Base-by-base conservation (phyloP, 30 jellyfish, hydroid and myxozoan species). In the Hydractinia echinata region DNA sequence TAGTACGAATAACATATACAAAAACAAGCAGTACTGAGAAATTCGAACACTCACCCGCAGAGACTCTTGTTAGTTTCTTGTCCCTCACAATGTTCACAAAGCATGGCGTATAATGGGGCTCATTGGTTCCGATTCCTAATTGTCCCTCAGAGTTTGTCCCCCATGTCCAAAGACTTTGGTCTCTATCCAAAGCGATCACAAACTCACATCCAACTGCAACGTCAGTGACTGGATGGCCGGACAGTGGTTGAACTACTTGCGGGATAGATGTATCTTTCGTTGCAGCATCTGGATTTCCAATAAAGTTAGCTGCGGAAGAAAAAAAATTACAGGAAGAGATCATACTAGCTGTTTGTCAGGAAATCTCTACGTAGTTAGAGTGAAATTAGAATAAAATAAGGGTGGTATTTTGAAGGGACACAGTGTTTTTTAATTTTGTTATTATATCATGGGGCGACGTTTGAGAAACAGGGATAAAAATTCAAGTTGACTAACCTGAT, bases 91-190 rank as follows among this genome's bases (percentile, higher is more conserved):
- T 48, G 52, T 81, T 80, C 15, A 91, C 85, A 8, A 79, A 72
- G 6, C 68, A 62, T 7, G 97, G 97, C 4, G 82, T 69, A 55
- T 89, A 87, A 61, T 85, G 90, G 19, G 96, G 85, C 21, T 86
- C 87, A 5, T 76, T 76, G 79, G 77, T 92, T 39, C 95, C 87
- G 66, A 86, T 83, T 11, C 97, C 97, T 3, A 91, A 88, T 72
- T 91, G 97, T 10, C 94, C 94, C 6, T 82, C 91, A 15, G 67
- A 66, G 83, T 91, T 91, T 72, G 85, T 79, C 5, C 97, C 97
- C 97, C 97, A 91, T 7, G 89, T 81, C 97, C 97, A 91, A 16
- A 91, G 86, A 55, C 76, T 87, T 20, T 91, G 87, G 50, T 55
- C 77, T 3, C 94, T 79, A 74, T 91, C 97, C 66, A 91, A 82